Base-by-base conservation (phyloP, 1,140 invertebrate species). In the Centruroides sculpturatus region DNA sequence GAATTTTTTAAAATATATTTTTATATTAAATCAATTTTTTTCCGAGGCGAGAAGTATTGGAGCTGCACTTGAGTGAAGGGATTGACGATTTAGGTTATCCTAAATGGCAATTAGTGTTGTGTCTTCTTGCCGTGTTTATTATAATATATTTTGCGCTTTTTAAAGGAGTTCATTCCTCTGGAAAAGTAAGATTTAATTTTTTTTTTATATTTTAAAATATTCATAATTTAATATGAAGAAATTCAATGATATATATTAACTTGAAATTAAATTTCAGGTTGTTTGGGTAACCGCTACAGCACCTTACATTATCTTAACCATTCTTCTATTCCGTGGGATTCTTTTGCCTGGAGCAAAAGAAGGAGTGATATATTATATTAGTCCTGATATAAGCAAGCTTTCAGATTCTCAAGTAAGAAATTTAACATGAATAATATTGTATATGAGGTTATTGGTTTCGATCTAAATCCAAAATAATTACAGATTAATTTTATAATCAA, bases 241-340 rank as follows among this genome's bases (percentile, higher is more conserved):
- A 23, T 23, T 23, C 23, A 23, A 23, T 23, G 23, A 23, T 23
- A 23, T 23, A 23, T 23, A 23, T 2, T 23, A 23, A 23, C 23
- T 41, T 41, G 41, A 8, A 36, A 8, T 36, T 23, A 53, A 34
- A 41, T 58, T 58, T 10, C 48, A 86, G 75, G 85, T 88, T 35
- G 85, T 89, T 9, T 89, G 85, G 84, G 79, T 84, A 61, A 89
- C 86, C 2, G 85, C 86, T 4, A 87, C 85, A 0, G 81, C 86
- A 75, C 85, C 85, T 1, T 89, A 87, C 68, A 79, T 87, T 34
- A 84, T 89, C 12, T 73, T 89, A 8, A 81, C 82, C 0, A 84
- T 87, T 55, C 75, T 89, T 6, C 72, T 89, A 11, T 77, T 83
- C 2, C 70, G 85, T 62, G 85, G 85, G 3, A 72, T 86, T 3